Evolutionary conservation across 2,797 vertebrate genomes (phyloP).

Genomic region (Takifugu ocellatus): DNA sequence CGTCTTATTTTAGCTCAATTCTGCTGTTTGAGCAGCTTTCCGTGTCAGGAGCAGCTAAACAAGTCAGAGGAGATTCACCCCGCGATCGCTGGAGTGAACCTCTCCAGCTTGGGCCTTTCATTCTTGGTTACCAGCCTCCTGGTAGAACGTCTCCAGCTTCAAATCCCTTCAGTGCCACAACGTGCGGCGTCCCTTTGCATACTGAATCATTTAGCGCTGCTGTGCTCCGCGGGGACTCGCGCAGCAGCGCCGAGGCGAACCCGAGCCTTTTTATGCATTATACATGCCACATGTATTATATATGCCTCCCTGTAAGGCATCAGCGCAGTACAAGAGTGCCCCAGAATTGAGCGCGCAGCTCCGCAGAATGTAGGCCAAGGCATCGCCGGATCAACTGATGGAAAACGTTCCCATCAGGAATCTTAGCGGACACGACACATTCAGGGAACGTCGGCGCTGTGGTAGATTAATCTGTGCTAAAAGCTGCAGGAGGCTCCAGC

Average conservation of each 20-base stretch:
- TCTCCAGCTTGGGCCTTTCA: neutral
- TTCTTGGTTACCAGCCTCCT: too few relatives aligned
- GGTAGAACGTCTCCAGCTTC: neutral
- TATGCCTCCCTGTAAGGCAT: constrained; percentile 64
- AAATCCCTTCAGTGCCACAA: constrained; percentile 15
- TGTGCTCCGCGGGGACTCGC: constrained; percentile 53
- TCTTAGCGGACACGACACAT: constrained; percentile 18
- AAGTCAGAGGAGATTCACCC: too few relatives aligned
- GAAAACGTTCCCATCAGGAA: constrained; percentile 29
- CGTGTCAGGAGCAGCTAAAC: too few relatives aligned
- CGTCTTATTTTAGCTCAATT: too few relatives aligned
- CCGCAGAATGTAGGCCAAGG: constrained; percentile 44
- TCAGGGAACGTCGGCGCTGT: constrained; percentile 11
- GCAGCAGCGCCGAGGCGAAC: constrained; percentile 60
- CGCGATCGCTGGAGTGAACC: too few relatives aligned
- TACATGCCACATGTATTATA: constrained; percentile 74
- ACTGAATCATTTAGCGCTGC: constrained; percentile 69
- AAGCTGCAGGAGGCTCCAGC: constrained; percentile 7
- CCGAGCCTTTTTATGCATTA: constrained; percentile 70
- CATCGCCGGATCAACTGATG: constrained; percentile 22
- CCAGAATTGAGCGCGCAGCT: constrained; percentile 47
- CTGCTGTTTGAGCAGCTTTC: too few relatives aligned
- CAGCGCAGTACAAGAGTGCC: constrained; percentile 40
- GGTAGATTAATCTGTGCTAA: constrained; percentile 16
- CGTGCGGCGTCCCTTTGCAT: constrained; percentile 21